These are phyloP conservation scores for Hirtodrosophila duncani DNA, from an alignment of 2,888 invertebrate genomes.

Conservation along the genomic window DNA sequence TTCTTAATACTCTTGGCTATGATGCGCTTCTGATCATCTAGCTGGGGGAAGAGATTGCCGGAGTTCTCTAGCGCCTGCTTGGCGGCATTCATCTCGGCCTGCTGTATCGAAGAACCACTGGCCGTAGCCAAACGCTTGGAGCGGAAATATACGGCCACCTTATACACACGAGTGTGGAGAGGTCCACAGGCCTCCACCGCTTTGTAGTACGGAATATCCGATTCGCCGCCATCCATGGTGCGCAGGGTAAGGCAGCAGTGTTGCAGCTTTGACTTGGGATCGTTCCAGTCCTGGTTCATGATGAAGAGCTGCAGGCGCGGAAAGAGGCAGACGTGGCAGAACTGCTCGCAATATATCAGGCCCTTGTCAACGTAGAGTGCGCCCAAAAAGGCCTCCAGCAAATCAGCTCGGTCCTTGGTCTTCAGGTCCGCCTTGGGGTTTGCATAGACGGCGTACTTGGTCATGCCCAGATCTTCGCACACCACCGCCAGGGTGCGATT, in stretches of 20 bases:
- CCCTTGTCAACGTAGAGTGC: slow-evolving; percentile 97
- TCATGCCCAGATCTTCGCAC: slow-evolving; percentile 98
- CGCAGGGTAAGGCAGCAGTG: slow-evolving; percentile 98
- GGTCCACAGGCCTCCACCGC: slow-evolving; percentile 97
- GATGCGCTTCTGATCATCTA: slow-evolving; percentile 93
- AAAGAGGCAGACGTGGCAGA: slow-evolving; percentile 96
- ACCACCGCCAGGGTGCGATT: slow-evolving; percentile 98
- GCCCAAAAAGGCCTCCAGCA: slow-evolving; percentile 97
- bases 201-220: slow-evolving; percentile 98
- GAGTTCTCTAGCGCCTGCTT: slow-evolving; percentile 91
- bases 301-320: slow-evolving; percentile 98
- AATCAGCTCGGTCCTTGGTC: slow-evolving; percentile 95
- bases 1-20: slow-evolving; percentile 91
- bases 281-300: slow-evolving; percentile 99
- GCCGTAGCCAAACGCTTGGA: slow-evolving; percentile 93
- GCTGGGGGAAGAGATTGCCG: slow-evolving; percentile 92
- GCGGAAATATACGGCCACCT: slow-evolving; percentile 96
- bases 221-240: slow-evolving; percentile 96
- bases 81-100: slow-evolving; percentile 99
- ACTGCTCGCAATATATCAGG: slow-evolving; percentile 91
- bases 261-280: slow-evolving; percentile 99
- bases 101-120: slow-evolving; percentile 95
- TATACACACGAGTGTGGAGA: slow-evolving; percentile 97
- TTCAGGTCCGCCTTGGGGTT: slow-evolving; percentile 94
- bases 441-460: slow-evolving; percentile 92